These are phyloP conservation scores for Brachyalestes nurse DNA, from an alignment of 2,797 vertebrate genomes.

Conservation along the genomic window DNA sequence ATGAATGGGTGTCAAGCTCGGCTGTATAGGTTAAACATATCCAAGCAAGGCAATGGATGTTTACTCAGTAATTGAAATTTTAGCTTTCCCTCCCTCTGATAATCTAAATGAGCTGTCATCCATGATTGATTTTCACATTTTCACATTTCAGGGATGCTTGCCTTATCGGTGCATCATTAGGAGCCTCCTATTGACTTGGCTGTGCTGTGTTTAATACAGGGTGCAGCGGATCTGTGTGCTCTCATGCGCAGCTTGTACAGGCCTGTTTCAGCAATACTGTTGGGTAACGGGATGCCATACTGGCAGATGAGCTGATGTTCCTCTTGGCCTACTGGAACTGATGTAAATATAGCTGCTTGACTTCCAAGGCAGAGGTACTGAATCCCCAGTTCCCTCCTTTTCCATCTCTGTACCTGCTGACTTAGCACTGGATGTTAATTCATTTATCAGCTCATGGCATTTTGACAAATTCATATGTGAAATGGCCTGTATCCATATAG, in stretches of 20 bases:
- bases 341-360: not conserved
- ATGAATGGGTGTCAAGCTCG: constrained; percentile 60
- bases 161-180: constrained; percentile 71
- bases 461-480: constrained; percentile 66
- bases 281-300: not conserved
- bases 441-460: constrained; percentile 54
- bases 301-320: constrained; percentile 1
- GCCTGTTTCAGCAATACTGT: not conserved
- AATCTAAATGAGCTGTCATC: constrained; percentile 75
- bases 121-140: constrained; percentile 75
- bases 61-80: constrained; percentile 74
- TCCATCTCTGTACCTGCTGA: constrained; percentile 44
- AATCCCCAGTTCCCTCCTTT: not conserved
- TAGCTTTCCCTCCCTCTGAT: constrained; percentile 48
- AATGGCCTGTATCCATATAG: constrained; percentile 65
- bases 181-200: constrained; percentile 50
- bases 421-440: constrained; percentile 59
- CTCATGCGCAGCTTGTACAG: not conserved
- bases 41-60: constrained; percentile 63
- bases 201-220: constrained; percentile 31
- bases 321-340: constrained; percentile 6
- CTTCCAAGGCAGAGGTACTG: not conserved
- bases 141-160: constrained; percentile 71
- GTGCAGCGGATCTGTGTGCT: constrained; percentile 12
- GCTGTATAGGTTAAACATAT: constrained; percentile 66